Percentiles rank a stretch among this genome's conserved stretches.
Conservation (phyloP, 37 sponge, comb jelly and placozoan genomes). For the Petrosia ficiformis region DNA sequence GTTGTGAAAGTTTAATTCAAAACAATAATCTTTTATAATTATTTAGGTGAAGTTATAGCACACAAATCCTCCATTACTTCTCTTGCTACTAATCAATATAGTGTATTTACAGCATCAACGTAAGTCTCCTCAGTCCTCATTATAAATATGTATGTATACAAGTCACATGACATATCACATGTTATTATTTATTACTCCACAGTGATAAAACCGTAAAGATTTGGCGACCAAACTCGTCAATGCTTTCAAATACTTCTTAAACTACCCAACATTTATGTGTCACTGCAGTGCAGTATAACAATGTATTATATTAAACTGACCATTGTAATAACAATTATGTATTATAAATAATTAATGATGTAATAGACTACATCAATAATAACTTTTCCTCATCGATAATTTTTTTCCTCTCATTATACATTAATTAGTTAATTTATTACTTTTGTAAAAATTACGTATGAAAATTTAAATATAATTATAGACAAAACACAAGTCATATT, state of each 20-base stretch:
- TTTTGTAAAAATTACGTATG: too few species aligned
- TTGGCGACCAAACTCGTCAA: conserved; percentile 42
- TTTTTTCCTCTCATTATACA: too few species aligned
- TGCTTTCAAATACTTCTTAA: background rate
- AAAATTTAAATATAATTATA: background rate
- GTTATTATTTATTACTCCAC: background rate
- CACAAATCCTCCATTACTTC: conserved; percentile 61
- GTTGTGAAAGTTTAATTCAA: background rate
- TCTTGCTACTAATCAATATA: conserved; percentile 56
- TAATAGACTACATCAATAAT: too few species aligned
- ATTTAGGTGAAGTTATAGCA: conserved; percentile 34
- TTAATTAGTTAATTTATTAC: too few species aligned
- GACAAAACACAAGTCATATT: background rate
- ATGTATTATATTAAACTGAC: too few species aligned
- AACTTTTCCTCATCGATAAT: too few species aligned
- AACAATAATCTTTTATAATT: background rate
- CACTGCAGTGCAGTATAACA: too few species aligned
- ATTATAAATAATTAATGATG: too few species aligned
- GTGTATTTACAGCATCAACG: conserved; percentile 70
- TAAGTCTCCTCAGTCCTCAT: conserved; percentile 5
- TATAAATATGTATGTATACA: background rate
- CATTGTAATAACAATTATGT: too few species aligned
- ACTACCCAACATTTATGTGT: background rate
- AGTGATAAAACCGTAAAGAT: conserved; percentile 62
- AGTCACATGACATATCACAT: background rate